A percentile compares a stretch with the other conserved stretches of the same genome.
Evolutionary conservation across 2,888 invertebrate genomes (phyloP).

Genomic region (Timema podura): DNA sequence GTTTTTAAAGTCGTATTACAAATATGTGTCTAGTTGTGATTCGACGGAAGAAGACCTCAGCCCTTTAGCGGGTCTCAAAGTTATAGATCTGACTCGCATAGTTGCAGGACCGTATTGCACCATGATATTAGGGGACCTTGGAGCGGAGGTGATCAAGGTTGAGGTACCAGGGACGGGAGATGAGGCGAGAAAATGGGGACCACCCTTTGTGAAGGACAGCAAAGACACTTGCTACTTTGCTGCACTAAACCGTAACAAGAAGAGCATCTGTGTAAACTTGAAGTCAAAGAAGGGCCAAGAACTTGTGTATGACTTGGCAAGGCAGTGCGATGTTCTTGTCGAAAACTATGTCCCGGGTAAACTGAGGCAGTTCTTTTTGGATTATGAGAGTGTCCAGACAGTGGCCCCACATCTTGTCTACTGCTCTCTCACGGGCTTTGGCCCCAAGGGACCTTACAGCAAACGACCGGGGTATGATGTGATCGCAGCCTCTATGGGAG

Average conservation of each 20-base stretch:
- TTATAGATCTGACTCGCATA: slow-evolving; percentile 79
- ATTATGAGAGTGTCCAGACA: slow-evolving; percentile 67
- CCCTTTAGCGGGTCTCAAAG: slow-evolving; percentile 54
- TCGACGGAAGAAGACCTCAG: background rate
- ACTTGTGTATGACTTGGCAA: slow-evolving; percentile 67
- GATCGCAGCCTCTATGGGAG: slow-evolving; percentile 89
- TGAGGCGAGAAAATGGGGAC: slow-evolving; percentile 90
- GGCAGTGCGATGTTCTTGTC: slow-evolving; percentile 78
- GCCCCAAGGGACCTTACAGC: slow-evolving; percentile 79
- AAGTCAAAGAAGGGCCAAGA: slow-evolving; percentile 61
- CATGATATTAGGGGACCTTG: slow-evolving; percentile 88
- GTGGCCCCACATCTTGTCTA: slow-evolving; percentile 80
- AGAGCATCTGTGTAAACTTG: slow-evolving; percentile 83
- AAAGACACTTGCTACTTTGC: slow-evolving; percentile 76
- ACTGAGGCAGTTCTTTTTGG: slow-evolving; percentile 67
- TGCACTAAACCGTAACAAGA: slow-evolving; percentile 90
- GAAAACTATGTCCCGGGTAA: slow-evolving; percentile 96
- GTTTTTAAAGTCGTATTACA: too few relatives aligned
- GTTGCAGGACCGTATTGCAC: slow-evolving; percentile 94
- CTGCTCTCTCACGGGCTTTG: slow-evolving; percentile 92
- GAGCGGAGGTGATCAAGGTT: slow-evolving; percentile 89
- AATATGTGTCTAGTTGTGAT: too few relatives aligned
- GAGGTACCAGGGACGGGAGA: slow-evolving; percentile 81
- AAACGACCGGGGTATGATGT: slow-evolving; percentile 93
- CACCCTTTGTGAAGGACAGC: slow-evolving; percentile 69